Evolutionary conservation across 2,888 invertebrate species (phyloP).

Genomic region (Drosophila yooni): DNA sequence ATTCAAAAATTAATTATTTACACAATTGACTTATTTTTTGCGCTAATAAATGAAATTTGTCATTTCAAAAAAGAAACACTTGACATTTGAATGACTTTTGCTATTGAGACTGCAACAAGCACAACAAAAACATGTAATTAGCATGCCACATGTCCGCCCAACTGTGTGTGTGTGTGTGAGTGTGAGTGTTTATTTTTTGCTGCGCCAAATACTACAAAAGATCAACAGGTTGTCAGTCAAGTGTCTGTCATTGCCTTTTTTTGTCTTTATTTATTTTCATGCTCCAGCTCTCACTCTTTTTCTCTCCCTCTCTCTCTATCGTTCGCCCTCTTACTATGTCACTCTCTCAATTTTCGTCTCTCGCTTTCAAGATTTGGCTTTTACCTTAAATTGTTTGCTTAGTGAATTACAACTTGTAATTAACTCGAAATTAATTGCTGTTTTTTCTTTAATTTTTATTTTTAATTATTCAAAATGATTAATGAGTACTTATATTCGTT

Average conservation of each 20-base stretch:
- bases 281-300: conserved; percentile 6
- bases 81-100: conserved; percentile 57
- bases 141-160: conserved; percentile 55
- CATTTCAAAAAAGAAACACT: not conserved
- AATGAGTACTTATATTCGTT: not conserved
- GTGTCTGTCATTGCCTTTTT: conserved; percentile 44
- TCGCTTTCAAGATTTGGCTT: not conserved
- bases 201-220: conserved; percentile 52
- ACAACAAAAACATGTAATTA: conserved; percentile 44
- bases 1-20: not conserved
- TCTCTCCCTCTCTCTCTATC: not conserved
- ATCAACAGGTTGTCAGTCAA: conserved; percentile 66
- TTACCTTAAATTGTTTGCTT: conserved; percentile 19
- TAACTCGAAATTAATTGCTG: conserved; percentile 32
- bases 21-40: not conserved
- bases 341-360: not conserved
- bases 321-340: not conserved
- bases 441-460: not conserved
- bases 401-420: conserved; percentile 30
- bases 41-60: not conserved
- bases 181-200: conserved; percentile 23
- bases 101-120: conserved; percentile 47
- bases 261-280: conserved; percentile 17
- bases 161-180: conserved; percentile 7
- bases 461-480: conserved; percentile 9